These are phyloP conservation scores for Melanotaenia nigrans DNA, from an alignment of 2,797 vertebrate genomes.

Conservation along the genomic window DNA sequence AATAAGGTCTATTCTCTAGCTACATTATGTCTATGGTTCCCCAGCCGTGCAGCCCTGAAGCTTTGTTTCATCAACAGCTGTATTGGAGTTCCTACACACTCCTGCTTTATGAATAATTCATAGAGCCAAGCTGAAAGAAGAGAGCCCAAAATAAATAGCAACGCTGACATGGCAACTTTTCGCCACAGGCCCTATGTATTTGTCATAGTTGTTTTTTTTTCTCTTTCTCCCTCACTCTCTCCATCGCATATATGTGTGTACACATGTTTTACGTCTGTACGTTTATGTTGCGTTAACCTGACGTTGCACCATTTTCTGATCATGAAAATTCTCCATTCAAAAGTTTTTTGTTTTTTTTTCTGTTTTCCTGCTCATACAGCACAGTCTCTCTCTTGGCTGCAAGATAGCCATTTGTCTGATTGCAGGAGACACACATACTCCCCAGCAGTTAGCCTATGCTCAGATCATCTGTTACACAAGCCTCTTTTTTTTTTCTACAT, in stretches of 20 bases:
- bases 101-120: slow-evolving; percentile 75
- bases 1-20: slow-evolving; percentile 63
- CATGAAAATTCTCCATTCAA: slow-evolving; percentile 32
- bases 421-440: slow-evolving; percentile 68
- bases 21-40: slow-evolving; percentile 66
- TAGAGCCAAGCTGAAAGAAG: slow-evolving; percentile 63
- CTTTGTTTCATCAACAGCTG: slow-evolving; percentile 77
- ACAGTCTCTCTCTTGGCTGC: slow-evolving; percentile 34
- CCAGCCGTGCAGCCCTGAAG: slow-evolving; percentile 68
- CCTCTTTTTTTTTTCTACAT: slow-evolving; percentile 23
- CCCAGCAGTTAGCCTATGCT: slow-evolving; percentile 72
- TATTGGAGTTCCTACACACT: slow-evolving; percentile 69
- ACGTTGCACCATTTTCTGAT: slow-evolving; percentile 25
- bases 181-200: slow-evolving; percentile 57
- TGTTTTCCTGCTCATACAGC: slow-evolving; percentile 40
- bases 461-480: slow-evolving; percentile 76
- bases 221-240: slow-evolving; percentile 24
- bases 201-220: slow-evolving; percentile 42
- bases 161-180: slow-evolving; percentile 63
- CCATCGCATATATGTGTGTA: slow-evolving; percentile 18
- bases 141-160: slow-evolving; percentile 71
- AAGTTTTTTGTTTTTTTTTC: slow-evolving; percentile 19
- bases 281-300: slow-evolving; percentile 35
- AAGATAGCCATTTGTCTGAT: slow-evolving; percentile 78
- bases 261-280: slow-evolving; percentile 15